A percentile compares a stretch with the other conserved stretches of the same genome.
phyloP scores from a whole-genome alignment of 2,113 vertebrate species.

The Myodes glareolus region DNA sequence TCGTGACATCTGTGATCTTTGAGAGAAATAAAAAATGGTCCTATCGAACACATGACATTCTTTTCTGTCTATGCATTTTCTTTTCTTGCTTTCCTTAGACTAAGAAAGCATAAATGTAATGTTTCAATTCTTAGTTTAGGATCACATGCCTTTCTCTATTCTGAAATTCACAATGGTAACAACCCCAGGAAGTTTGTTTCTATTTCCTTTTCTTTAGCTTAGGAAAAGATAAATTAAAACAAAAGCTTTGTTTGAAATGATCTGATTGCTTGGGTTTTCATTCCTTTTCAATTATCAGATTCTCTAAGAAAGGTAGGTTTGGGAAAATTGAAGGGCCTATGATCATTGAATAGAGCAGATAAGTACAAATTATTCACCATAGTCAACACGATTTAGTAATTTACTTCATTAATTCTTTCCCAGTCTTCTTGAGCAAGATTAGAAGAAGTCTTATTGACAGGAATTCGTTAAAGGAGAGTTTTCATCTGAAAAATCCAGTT shows the following conservation, averaged over 20 bases:
- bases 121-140: not conserved
- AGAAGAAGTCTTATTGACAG: constrained; percentile 14
- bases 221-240: constrained; percentile 17
- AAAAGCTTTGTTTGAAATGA: not conserved
- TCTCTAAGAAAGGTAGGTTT: not conserved
- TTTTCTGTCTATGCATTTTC: not conserved
- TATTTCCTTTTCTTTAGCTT: not conserved
- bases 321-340: not conserved
- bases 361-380: constrained; percentile 19
- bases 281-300: not conserved
- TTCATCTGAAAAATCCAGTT: constrained; percentile 55
- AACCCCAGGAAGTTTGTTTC: not conserved
- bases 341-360: not conserved
- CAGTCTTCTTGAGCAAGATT: not conserved
- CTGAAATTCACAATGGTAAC: not conserved
- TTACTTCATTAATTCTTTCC: constrained; percentile 14
- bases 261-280: not conserved
- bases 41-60: not conserved
- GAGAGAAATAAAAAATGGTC: not conserved
- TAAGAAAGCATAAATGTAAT: not conserved
- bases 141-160: not conserved
- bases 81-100: not conserved
- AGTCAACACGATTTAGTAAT: constrained; percentile 50
- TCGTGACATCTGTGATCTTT: rapidly evolving
- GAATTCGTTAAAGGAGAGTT: constrained; percentile 43